Conservation (phyloP, 1,140 invertebrate genomes). For the Radopholus similis region DNA sequence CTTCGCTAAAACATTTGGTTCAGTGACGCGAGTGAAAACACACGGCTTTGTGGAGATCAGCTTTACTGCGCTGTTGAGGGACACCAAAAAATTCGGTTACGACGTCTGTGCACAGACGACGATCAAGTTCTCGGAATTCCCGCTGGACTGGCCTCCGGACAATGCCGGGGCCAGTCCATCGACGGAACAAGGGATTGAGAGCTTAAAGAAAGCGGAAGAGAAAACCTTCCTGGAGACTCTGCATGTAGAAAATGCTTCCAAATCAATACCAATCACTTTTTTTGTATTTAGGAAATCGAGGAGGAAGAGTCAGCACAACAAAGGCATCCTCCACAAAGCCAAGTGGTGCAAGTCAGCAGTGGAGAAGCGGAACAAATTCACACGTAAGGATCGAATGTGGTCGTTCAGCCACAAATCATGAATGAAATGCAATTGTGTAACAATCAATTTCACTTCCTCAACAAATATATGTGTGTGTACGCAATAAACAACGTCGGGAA, state of each 20-base stretch:
- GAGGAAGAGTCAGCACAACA: not conserved
- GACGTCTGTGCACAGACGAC: slow-evolving; percentile 32
- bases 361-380: not conserved
- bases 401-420: not conserved
- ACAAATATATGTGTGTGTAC: not conserved
- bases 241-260: not conserved
- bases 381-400: too few species aligned
- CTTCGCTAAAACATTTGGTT: slow-evolving; percentile 42
- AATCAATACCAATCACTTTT: not conserved
- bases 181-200: not conserved
- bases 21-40: slow-evolving; percentile 71
- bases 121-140: slow-evolving; percentile 30
- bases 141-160: slow-evolving; percentile 11
- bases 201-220: too few species aligned
- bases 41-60: slow-evolving; percentile 68
- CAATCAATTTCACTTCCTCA: not conserved
- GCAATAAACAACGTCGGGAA: not conserved
- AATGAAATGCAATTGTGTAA: not conserved
- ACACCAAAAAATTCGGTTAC: slow-evolving; percentile 70
- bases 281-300: not conserved
- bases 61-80: slow-evolving; percentile 72
- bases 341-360: not conserved
- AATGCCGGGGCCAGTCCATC: not conserved
- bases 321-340: not conserved
- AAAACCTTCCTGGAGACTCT: not conserved